Conservation (phyloP, 2,113 vertebrate genomes). For the Dipodomys ordii region DNA sequence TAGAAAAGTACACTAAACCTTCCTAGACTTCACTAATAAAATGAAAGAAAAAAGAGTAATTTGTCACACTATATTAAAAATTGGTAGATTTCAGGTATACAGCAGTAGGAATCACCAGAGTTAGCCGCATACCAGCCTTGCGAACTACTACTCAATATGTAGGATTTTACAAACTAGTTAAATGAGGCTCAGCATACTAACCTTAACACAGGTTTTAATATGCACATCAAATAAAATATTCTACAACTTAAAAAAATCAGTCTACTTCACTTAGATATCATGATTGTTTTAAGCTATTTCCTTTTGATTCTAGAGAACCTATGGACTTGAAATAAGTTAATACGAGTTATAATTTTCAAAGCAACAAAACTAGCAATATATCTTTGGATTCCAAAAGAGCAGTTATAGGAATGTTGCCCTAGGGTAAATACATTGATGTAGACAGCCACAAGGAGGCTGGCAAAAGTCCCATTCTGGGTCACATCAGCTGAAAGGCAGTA, state of each 20-base stretch:
- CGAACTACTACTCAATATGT: neutral
- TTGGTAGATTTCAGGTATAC: neutral
- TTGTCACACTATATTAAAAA: neutral
- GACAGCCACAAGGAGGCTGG: neutral
- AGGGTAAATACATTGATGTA: neutral
- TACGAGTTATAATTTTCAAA: slow-evolving; percentile 38
- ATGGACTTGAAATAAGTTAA: slow-evolving; percentile 4
- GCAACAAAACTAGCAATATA: slow-evolving; percentile 14
- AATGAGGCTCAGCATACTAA: neutral
- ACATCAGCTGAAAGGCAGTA: neutral
- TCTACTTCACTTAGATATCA: neutral
- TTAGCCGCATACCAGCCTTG: neutral
- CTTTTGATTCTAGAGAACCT: neutral
- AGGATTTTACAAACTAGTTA: neutral
- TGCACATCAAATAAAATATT: neutral
- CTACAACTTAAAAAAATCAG: neutral
- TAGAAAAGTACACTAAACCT: rapidly evolving
- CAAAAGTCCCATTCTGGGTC: neutral
- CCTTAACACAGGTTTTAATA: neutral
- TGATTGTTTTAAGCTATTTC: neutral
- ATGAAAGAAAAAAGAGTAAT: neutral
- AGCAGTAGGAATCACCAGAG: neutral
- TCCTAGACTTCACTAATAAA: neutral
- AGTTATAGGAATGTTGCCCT: neutral
- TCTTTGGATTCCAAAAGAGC: neutral